Evolutionary conservation across 2,888 invertebrate genomes (phyloP).

Genomic region (Formica aserva): DNA sequence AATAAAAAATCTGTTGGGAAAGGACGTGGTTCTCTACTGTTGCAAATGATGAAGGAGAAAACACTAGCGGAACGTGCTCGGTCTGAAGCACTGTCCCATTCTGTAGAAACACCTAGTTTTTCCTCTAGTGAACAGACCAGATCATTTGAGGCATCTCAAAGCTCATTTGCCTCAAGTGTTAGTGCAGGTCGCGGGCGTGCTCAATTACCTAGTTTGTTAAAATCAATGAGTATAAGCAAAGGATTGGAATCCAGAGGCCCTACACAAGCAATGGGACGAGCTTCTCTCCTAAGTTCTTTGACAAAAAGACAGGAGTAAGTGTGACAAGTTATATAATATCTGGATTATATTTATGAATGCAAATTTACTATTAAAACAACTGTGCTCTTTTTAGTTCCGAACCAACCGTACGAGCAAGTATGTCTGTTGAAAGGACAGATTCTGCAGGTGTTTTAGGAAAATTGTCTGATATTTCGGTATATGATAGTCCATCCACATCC

Average conservation of each 20-base stretch:
- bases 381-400: not conserved
- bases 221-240: not conserved
- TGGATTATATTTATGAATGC: not conserved
- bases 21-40: conserved; percentile 63
- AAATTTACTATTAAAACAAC: not conserved
- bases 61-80: conserved; percentile 1
- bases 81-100: not conserved
- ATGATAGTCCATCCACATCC: conserved; percentile 45
- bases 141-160: conserved; percentile 4
- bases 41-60: conserved; percentile 62
- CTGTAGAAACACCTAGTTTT: conserved; percentile 7
- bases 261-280: conserved; percentile 54
- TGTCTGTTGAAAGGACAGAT: conserved; percentile 49
- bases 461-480: conserved; percentile 73
- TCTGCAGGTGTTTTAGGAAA: conserved; percentile 69
- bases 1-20: not conserved
- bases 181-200: conserved; percentile 59
- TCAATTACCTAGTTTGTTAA: conserved; percentile 22
- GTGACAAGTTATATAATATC: not conserved
- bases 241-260: conserved; percentile 20
- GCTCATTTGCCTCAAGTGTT: not conserved
- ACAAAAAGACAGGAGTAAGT: conserved; percentile 53
- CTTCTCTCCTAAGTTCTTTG: conserved; percentile 26
- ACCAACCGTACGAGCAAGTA: not conserved
- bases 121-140: not conserved